Evolutionary conservation across 1,140 invertebrate species (phyloP), one percentile per base, ranked within the genome.

Genomic region (Sinella curviseta): DNA sequence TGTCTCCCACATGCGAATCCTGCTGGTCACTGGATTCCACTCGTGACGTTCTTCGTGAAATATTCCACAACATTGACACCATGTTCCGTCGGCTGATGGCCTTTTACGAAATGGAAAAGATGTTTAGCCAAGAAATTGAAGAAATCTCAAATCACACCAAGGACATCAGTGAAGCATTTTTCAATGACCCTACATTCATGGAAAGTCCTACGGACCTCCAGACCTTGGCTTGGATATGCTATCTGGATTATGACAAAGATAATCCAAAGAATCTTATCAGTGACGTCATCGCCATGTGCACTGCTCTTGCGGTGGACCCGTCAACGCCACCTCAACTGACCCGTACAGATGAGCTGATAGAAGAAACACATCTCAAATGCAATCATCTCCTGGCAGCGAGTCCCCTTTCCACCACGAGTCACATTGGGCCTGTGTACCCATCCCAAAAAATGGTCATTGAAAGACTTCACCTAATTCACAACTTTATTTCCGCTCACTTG

Each of bases 71-170:
- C 31, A 67, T 70, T 33, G 57, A 78, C 36, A 34, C 33, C 28
- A 34, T 78, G 60, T 30, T 78, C 31, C 26, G 77, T 8, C 14
- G 31, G n/a, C 26, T 78, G 1, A 70, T 78, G 26, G 55, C 77
- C 28, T 34, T 78, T 17, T 57, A 34, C 34, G 77, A 78, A 28
- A 36, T 78, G 30, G 35, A 78, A 26, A 36, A 28, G 17, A 33
- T 57, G 31, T 30, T 78, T 8, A 1, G 17, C 14, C 33, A 78
- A 26, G 77, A 78, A 67, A 34, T 67, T 4, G 65, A 78, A n/a
- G 77, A 78, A 24, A 34, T 78, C 28, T 30, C 31, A 1, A 34
- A 24, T 16, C 14, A 33, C 4, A 14, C 65, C 17, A 78, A 78
- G 35, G 31, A 55, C 12, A 30, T 73, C 17, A 16, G 14, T 20